Base-by-base conservation (phyloP, 2,797 vertebrate species). In the Australoheros facetus region DNA sequence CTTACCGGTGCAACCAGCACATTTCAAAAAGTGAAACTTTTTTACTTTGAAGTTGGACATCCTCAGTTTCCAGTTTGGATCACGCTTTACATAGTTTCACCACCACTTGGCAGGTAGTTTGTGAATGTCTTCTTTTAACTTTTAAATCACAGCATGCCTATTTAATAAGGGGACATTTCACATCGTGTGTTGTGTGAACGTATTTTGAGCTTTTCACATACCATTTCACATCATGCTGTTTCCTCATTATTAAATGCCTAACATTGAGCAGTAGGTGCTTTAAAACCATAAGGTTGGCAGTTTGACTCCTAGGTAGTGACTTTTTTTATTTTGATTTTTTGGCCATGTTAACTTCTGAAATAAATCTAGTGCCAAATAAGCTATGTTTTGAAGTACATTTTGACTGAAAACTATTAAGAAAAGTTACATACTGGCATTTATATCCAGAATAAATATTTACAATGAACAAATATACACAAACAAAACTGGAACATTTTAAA, bases 401-500 rank as follows among this genome's bases (percentile, higher is more conserved):
- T 30, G 16, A 51, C 26, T 69, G 19, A 51, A 69, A 69, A 11
- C 64, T 69, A 28, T 48, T 28, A 66, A 28, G 39, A 51, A 69
- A 69, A 30, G 9, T 45, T 12, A 19, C 16, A 4, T 12, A 48
- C 7, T 66, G 17, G 2, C 8, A 48, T 48, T 66, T 66, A 66
- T 28, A 28, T 66, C 39, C 9, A 0, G 16, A 48, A 7, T 66
- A 26, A 69, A 13, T 51, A 69, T 32, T 51, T 69, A n/a, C 26
- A n/a, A 30, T 69, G 26, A n/a, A 13, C 26, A 51, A 51, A 69
- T 30, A 28, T 66, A 66, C 9, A 48, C 19, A 66, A 81, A 80
- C 37, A 74, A 30, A 55, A 69, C 60, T 62, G 56, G 7, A 53
- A 48, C n/a, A 48, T 73, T 86, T 86, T 56, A 79, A 74, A 85